Base-by-base conservation (phyloP, 2,888 invertebrate genomes). In the Cynaeus angustus region DNA sequence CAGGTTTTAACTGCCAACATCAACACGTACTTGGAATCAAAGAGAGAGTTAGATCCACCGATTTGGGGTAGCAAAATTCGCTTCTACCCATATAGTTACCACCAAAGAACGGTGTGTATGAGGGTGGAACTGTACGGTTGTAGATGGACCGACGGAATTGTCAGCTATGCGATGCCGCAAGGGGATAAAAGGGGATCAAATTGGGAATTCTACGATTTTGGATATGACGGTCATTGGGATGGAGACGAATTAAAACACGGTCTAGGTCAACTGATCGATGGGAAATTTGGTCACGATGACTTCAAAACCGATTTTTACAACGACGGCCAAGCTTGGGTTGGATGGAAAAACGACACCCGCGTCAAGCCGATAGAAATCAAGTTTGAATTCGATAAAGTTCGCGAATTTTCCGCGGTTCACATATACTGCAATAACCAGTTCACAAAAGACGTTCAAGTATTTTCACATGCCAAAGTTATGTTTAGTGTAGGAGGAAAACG, bases 71-170 rank as follows among this genome's bases (percentile, higher is more conserved):
- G 92, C 76, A 91, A 92, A 84, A 88, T 97, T 66, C 91, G 96
- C 48, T 93, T 97, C 85, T 89, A 95, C 68, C 97, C 97, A 0
- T 93, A 93, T 88, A 94, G 94, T 83, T 90, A 91, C 74, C 92
- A 94, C 81, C 90, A 91, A 7, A 89, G 96, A 71, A 96, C 95
- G 0, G 94, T 96, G 59, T 97, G 97, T 86, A 93, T 97, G 93
- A 86, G 97, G 72, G 94, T 96, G 33, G 97, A 97, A 83, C 84
- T 97, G 30, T 96, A 95, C 83, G 97, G 97, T 16, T 97, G 97
- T 83, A 87, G 88, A 53, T 95, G 94, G 92, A 91, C 90, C 81
- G 96, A 93, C 80, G 94, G 94, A 13, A 89, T 96, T 56, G 89
- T 95, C 28, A 91, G 94, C 65, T 97, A 97, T 85, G 90, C 93